phyloP scores from a whole-genome alignment of 2,113 vertebrate genomes.

The Maccullochella peelii region DNA sequence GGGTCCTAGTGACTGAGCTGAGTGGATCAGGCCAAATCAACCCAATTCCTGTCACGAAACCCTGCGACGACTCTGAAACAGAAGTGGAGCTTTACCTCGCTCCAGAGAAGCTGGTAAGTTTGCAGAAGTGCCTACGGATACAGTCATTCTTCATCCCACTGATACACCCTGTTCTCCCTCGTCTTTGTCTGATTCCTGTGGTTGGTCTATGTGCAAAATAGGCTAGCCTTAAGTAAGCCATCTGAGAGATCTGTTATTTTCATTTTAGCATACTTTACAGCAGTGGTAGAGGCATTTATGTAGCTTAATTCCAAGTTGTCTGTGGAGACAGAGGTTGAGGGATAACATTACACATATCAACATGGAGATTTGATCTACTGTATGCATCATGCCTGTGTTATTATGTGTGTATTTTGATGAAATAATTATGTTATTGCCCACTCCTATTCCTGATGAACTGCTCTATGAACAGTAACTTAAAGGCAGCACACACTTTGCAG shows the following conservation, averaged over 20 bases:
- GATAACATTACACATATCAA: neutral
- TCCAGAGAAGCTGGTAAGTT: constrained; percentile 86
- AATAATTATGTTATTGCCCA: neutral
- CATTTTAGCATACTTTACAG: neutral
- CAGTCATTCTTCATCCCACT: neutral
- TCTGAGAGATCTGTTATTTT: neutral
- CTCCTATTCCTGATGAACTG: neutral
- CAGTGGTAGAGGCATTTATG: neutral
- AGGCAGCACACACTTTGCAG: neutral
- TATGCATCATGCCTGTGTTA: neutral
- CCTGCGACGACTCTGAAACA: constrained; percentile 67
- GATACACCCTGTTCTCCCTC: neutral
- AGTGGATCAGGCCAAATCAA: constrained; percentile 84
- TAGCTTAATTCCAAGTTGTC: neutral
- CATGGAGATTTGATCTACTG: neutral
- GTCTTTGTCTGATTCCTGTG: neutral
- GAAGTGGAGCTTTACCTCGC: constrained; percentile 84
- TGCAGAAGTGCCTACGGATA: neutral
- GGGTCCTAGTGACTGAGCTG: constrained; percentile 84
- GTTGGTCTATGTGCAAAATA: neutral
- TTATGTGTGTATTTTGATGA: neutral
- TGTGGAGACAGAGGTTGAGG: neutral
- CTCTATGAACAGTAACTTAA: neutral
- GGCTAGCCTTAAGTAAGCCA: neutral
- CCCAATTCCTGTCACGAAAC: constrained; percentile 77